Percentiles rank a stretch among this genome's conserved stretches.
Evolutionary conservation across 2,797 vertebrate species (phyloP).

Genomic region (Gila robusta): DNA sequence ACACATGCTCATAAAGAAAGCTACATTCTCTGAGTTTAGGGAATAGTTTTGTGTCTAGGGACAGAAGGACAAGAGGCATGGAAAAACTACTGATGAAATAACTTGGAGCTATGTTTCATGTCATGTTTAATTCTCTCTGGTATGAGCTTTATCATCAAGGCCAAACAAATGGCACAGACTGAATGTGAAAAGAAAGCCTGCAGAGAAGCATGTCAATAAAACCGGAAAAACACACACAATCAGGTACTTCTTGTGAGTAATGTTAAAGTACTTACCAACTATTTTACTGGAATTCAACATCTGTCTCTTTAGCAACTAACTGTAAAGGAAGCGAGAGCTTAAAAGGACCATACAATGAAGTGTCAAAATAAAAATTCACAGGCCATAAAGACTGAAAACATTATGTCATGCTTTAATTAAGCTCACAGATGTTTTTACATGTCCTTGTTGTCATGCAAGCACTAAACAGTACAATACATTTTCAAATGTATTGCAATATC

Average conservation of each 20-base stretch:
- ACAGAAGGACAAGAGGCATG: conserved; percentile 35
- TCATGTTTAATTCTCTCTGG: not conserved
- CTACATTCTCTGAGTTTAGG: conserved; percentile 21
- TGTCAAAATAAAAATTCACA: conserved; percentile 36
- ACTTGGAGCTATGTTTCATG: conserved; percentile 7
- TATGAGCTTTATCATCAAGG: conserved; percentile 18
- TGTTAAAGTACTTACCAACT: conserved; percentile 13
- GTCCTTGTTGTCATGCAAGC: conserved; percentile 8
- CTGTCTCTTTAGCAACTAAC: conserved; percentile 23
- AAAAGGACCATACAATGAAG: conserved; percentile 28
- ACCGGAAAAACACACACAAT: not conserved
- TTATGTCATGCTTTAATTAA: conserved; percentile 52
- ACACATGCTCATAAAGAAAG: conserved; percentile 65
- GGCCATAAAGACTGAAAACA: conserved; percentile 25
- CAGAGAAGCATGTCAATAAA: not conserved
- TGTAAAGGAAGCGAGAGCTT: not conserved
- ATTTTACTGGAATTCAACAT: conserved; percentile 26
- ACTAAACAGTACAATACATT: conserved; percentile 4
- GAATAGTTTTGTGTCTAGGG: conserved; percentile 55
- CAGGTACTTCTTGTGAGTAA: not conserved
- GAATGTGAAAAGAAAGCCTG: not conserved
- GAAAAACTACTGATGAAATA: not conserved
- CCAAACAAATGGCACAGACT: not conserved
- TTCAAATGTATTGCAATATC: not conserved
- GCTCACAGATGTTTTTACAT: conserved; percentile 8